These are phyloP conservation scores for Microchrysa polita DNA, from an alignment of 2,888 invertebrate genomes.

Conservation along the genomic window DNA sequence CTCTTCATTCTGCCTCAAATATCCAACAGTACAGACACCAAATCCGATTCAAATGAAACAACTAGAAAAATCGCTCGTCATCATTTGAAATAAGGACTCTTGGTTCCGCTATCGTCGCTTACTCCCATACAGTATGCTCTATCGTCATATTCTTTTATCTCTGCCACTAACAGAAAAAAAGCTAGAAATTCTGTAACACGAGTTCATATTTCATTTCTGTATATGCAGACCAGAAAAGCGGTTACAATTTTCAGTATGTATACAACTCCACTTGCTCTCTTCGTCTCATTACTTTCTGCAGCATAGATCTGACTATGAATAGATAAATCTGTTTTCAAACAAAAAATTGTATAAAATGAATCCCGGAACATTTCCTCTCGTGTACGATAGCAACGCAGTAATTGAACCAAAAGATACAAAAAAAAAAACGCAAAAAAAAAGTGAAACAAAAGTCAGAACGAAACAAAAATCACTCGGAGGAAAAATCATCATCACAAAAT, in stretches of 20 bases:
- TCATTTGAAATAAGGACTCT: slow-evolving; percentile 28
- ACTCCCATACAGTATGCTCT: neutral
- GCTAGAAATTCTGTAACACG: neutral
- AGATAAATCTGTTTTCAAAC: no score
- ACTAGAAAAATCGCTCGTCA: slow-evolving; percentile 35
- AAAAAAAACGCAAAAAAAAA: neutral
- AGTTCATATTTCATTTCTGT: neutral
- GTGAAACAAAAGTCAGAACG: slow-evolving; percentile 12
- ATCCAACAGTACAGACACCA: slow-evolving; percentile 21
- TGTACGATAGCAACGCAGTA: neutral
- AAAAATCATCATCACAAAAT: slow-evolving; percentile 36
- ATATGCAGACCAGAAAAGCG: no score
- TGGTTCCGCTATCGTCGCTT: neutral
- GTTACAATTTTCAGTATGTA: no score
- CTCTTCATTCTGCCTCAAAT: slow-evolving; percentile 2
- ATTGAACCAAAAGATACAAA: slow-evolving; percentile 5
- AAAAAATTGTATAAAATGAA: neutral
- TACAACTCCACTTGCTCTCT: neutral
- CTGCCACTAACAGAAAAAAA: slow-evolving; percentile 20
- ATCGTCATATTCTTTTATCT: slow-evolving; percentile 16
- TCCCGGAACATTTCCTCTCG: neutral
- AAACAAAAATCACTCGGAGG: slow-evolving; percentile 32
- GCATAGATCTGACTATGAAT: no score
- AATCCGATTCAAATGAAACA: slow-evolving; percentile 37
- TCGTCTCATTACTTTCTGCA: no score